Evolutionary conservation across 2,797 vertebrate genomes (phyloP).

Genomic region (Hozukius guyotensis): DNA sequence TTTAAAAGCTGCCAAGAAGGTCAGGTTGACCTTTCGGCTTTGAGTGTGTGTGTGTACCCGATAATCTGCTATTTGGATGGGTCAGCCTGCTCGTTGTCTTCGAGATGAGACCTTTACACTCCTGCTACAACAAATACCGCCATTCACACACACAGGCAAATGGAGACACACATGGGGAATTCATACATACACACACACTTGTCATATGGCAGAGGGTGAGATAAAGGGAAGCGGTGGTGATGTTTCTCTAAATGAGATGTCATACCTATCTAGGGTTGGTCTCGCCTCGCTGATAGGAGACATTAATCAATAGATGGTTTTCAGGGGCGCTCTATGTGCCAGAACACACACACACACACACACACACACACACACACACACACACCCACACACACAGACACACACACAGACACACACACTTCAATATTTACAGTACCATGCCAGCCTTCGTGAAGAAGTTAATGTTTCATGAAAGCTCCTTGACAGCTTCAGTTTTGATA

Average conservation of each 20-base stretch:
- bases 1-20: constrained; percentile 54
- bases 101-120: constrained; percentile 45
- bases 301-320: constrained; percentile 55
- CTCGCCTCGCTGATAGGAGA: constrained; percentile 43
- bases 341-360: constrained; percentile 2
- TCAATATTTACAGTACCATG: not conserved
- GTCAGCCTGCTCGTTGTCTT: constrained; percentile 35
- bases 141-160: not conserved
- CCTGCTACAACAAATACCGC: not conserved
- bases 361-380: constrained; percentile 1
- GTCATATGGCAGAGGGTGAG: not conserved
- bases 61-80: constrained; percentile 59
- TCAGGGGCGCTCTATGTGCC: constrained; percentile 1
- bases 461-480: constrained; percentile 30
- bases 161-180: not conserved
- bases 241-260: constrained; percentile 69
- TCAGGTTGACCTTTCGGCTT: constrained; percentile 66
- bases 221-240: constrained; percentile 36
- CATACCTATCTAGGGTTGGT: constrained; percentile 26
- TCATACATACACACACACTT: not conserved
- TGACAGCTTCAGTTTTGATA: constrained; percentile 16
- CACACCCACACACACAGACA: constrained; percentile 7
- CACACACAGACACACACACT: not conserved
- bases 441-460: constrained; percentile 8
- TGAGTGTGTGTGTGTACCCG: constrained; percentile 29